A percentile compares a stretch with the other conserved stretches of the same genome.
phyloP scores from a whole-genome alignment of 2,113 vertebrate species.

The Naja naja region DNA sequence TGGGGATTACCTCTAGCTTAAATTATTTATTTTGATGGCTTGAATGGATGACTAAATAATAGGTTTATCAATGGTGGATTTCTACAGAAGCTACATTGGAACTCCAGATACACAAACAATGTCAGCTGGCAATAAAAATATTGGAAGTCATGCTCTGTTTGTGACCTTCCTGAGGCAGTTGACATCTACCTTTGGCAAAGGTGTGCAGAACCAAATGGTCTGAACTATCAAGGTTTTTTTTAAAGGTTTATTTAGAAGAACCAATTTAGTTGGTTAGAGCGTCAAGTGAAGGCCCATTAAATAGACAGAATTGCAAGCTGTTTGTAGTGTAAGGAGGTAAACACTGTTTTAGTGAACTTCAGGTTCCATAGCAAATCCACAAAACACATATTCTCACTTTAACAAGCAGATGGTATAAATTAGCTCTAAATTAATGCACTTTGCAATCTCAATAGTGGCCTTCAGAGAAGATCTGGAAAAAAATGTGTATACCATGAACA shows the following conservation, averaged over 20 bases:
- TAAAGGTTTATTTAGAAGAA: background rate
- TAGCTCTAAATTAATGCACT: background rate
- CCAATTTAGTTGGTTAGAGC: background rate
- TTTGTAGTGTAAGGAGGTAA: background rate
- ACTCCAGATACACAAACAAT: background rate
- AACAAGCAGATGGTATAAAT: background rate
- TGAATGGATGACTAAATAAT: background rate
- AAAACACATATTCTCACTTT: background rate
- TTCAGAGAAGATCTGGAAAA: background rate
- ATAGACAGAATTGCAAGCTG: background rate
- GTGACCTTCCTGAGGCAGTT: background rate
- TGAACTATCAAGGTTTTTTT: background rate
- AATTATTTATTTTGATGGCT: background rate
- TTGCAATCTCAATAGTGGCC: background rate
- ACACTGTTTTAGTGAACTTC: background rate
- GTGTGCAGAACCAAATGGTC: background rate
- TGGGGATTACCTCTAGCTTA: background rate
- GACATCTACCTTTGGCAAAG: background rate
- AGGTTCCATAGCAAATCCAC: background rate
- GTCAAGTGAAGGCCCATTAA: background rate
- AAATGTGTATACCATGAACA: background rate
- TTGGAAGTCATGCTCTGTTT: background rate
- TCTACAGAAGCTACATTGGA: background rate
- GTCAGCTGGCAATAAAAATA: background rate
- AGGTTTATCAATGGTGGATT: background rate